These are phyloP conservation scores for Crax fasciolata DNA, from an alignment of 2,797 vertebrate genomes.

Conservation along the genomic window DNA sequence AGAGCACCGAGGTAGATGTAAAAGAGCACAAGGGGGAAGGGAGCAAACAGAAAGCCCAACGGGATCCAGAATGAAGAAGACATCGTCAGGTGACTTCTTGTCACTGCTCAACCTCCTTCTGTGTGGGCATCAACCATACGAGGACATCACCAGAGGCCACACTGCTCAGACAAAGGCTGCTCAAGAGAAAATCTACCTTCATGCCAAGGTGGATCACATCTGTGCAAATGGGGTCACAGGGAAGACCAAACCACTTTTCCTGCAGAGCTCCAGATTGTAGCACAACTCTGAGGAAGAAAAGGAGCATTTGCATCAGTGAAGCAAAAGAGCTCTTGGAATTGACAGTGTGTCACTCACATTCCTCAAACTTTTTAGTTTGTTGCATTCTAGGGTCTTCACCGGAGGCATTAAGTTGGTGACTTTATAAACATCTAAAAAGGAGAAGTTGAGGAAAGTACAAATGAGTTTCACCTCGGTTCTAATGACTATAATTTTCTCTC, in stretches of 20 bases:
- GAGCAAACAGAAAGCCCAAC: background rate
- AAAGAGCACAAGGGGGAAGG: background rate
- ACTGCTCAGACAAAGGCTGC: background rate
- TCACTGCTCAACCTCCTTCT: background rate
- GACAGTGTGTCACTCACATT: background rate
- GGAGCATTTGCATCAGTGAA: background rate
- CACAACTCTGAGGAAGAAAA: background rate
- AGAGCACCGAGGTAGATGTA: background rate
- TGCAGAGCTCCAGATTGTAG: background rate
- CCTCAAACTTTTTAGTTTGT: background rate
- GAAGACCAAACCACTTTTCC: background rate
- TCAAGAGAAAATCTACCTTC: background rate
- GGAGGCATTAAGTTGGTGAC: conserved; percentile 24
- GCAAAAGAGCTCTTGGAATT: background rate
- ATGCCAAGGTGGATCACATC: fast-evolving
- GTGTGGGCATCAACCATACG: fast-evolving
- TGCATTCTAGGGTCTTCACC: background rate
- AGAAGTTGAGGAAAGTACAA: conserved; percentile 59
- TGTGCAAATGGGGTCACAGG: background rate
- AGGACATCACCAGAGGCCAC: background rate
- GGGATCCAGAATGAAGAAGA: background rate
- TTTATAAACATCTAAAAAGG: conserved; percentile 20
- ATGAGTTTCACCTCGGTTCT: conserved; percentile 65
- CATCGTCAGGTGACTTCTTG: background rate
- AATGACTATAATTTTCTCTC: conserved; percentile 75